These are phyloP conservation scores for Heliopora coerulea DNA, from an alignment of 92 coral and sea anemone genomes.

Conservation along the genomic window DNA sequence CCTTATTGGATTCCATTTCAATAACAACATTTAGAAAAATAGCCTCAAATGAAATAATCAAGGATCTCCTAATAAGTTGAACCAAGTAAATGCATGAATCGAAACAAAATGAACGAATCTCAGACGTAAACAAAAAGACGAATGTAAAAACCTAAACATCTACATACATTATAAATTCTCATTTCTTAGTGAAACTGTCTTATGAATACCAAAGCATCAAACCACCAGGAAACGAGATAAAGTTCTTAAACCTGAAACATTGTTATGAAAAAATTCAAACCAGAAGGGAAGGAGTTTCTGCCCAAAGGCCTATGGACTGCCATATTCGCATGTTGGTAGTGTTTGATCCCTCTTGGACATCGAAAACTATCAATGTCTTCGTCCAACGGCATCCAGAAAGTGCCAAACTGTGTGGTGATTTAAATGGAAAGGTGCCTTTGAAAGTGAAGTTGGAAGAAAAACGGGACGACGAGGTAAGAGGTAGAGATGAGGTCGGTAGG, in stretches of 20 bases:
- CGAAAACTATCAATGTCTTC: constrained; percentile 51
- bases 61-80: no score
- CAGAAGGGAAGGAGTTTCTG: constrained; percentile 81
- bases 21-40: no score
- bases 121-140: no score
- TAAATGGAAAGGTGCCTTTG: constrained; percentile 71
- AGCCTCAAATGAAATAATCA: no score
- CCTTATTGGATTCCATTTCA: no score
- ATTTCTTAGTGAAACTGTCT: background rate
- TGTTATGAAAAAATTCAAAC: constrained; percentile 88
- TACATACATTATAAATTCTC: no score
- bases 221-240: constrained; percentile 4
- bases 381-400: constrained; percentile 86
- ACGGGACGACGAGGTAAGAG: constrained; percentile 58
- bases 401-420: constrained; percentile 68
- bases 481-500: background rate
- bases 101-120: no score
- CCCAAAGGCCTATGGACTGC: constrained; percentile 76
- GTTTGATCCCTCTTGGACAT: constrained; percentile 65
- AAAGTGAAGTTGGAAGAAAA: constrained; percentile 66
- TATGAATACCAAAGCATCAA: background rate
- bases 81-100: no score
- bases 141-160: no score
- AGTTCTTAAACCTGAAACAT: constrained; percentile 48
- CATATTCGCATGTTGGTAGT: constrained; percentile 77